Conservation (phyloP, 2,113 vertebrate genomes). For the Mus spicilegus region DNA sequence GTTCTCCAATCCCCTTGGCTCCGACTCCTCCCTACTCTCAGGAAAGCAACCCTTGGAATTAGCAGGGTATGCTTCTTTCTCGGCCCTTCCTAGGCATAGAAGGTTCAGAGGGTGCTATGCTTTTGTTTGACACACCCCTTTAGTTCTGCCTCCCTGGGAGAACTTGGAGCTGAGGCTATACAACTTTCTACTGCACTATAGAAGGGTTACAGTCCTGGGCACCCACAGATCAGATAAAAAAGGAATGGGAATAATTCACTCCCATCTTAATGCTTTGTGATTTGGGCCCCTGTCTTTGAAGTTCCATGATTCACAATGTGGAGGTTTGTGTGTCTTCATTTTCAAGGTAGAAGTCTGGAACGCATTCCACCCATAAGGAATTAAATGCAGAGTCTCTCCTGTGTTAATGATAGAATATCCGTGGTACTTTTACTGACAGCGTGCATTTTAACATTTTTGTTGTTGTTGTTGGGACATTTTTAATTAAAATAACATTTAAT, state of each 20-base stretch:
- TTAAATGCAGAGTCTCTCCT: conserved; percentile 22
- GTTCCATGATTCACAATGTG: neutral
- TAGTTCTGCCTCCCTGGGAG: conserved; percentile 33
- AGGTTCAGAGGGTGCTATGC: neutral
- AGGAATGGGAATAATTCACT: neutral
- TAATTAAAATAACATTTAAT: conserved; percentile 81
- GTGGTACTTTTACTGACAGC: conserved; percentile 59
- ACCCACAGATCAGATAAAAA: conserved; percentile 53
- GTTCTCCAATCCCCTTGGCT: conserved; percentile 13
- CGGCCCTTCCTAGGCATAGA: neutral
- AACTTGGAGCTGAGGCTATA: conserved; percentile 27
- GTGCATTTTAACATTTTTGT: conserved; percentile 66
- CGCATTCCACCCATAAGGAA: conserved; percentile 39
- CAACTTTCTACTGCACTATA: conserved; percentile 32
- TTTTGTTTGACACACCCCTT: neutral
- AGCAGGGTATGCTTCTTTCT: neutral
- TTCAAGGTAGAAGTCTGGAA: conserved; percentile 63
- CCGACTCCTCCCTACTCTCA: conserved; percentile 25
- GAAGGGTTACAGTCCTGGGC: neutral
- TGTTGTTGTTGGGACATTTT: conserved; percentile 74
- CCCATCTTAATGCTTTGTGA: conserved; percentile 52
- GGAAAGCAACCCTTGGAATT: conserved; percentile 42
- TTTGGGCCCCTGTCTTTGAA: conserved; percentile 49
- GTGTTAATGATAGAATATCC: conserved; percentile 33
- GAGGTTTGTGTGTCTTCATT: conserved; percentile 40